Evolutionary conservation across 2,113 vertebrate species (phyloP).

Genomic region (Ellobius talpinus): DNA sequence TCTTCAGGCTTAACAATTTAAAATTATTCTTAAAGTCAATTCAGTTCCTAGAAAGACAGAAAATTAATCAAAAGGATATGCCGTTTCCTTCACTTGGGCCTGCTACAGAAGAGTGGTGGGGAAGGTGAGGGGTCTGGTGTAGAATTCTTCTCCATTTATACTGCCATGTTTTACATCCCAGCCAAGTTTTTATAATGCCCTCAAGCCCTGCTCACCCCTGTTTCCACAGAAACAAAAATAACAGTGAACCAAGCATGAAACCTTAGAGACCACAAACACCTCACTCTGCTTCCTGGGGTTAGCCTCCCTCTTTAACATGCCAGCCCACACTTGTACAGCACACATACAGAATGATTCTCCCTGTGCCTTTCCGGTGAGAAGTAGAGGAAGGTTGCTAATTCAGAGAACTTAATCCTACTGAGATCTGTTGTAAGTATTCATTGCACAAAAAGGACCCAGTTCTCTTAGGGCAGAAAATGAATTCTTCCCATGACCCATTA

Average conservation of each 20-base stretch:
- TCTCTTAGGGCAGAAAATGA: background rate
- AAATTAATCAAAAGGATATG: background rate
- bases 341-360: background rate
- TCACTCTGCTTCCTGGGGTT: background rate
- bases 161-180: background rate
- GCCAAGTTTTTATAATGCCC: background rate
- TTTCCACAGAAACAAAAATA: background rate
- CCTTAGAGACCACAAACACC: background rate
- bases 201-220: background rate
- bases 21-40: background rate
- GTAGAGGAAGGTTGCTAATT: background rate
- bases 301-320: background rate
- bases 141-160: background rate
- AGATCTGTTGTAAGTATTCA: background rate
- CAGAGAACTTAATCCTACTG: background rate
- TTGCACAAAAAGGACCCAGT: background rate
- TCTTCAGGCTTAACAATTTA: background rate
- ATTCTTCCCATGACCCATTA: background rate
- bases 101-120: background rate
- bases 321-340: background rate
- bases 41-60: background rate
- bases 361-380: background rate
- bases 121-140: background rate
- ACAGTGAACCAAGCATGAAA: background rate
- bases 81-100: background rate